Base-by-base conservation (phyloP, 2,113 vertebrate species). In the Lasiurus cinereus region DNA sequence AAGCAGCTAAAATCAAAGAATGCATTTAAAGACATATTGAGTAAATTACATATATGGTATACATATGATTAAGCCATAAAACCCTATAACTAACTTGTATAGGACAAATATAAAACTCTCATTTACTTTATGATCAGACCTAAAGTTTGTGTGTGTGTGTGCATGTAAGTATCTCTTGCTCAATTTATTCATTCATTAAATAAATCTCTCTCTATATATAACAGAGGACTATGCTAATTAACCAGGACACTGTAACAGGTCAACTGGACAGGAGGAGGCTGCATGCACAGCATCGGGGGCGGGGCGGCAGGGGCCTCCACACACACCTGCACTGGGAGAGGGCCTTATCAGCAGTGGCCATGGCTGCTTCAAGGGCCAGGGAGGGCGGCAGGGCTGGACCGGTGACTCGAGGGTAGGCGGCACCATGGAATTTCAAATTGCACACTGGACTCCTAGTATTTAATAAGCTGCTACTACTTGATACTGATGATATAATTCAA, bases 1-100 rank as follows among this genome's bases (percentile, higher is more conserved):
- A 84, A 95, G 29, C 56, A 94, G 56, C 22, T 92, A 94, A 94
- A 72, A 93, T 82, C 78, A 91, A 94, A 94, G 14, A 70, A 78
- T 83, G 72, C 1, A 93, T 89, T 96, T 83, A 91, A 88, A 82
- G 83, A 93, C 14, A 83, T 69, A 78, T 5, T 67, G 29, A 78
- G 12, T 78, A 74, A 70, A 74, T 91, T 88, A 93, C 9, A 66
- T 50, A 94, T 46, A 59, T 10, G 52, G 18, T 7, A 82, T 79
- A 92, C 21, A 83, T 74, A 79, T 54, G 6, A 92, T 43, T 79
- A 73, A 89, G 79, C 14, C 59, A 77, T 52, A 83, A 88, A 89
- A 77, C 27, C 91, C 83, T 91, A 46, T n/a, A 54, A 69, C 21
- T 86, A 78, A 93, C 48, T 62, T 87, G 66, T 27, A 52, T 10